phyloP scores from a whole-genome alignment of 2,797 vertebrate genomes.

The Sciurus carolinensis region DNA sequence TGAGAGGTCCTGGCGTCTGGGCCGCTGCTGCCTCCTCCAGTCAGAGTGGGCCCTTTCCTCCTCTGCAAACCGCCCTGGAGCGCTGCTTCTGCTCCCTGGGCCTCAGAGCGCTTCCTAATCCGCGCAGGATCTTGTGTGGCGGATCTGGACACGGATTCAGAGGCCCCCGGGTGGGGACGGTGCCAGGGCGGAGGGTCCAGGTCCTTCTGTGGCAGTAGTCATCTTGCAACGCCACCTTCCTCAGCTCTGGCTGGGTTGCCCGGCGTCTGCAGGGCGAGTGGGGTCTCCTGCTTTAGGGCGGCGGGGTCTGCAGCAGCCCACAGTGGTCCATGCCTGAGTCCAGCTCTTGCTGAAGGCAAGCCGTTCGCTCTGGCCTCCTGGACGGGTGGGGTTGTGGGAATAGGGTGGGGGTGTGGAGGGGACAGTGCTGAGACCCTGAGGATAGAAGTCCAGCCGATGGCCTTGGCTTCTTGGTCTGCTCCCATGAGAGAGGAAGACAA shows the following conservation, averaged over 20 bases:
- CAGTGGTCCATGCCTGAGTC: neutral
- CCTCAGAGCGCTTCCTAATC: neutral
- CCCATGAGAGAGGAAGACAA: neutral
- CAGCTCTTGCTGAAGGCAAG: neutral
- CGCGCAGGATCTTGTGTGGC: neutral
- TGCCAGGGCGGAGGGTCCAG: neutral
- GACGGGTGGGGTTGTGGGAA: rapidly evolving
- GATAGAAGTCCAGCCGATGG: neutral
- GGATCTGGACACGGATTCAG: neutral
- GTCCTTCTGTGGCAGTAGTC: neutral
- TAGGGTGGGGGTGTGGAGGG: rapidly evolving
- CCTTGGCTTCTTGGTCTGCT: neutral
- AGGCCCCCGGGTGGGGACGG: neutral
- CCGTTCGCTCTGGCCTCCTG: no score
- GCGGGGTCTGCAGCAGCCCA: neutral
- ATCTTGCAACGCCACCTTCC: no score
- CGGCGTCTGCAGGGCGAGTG: neutral
- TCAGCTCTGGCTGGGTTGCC: no score
- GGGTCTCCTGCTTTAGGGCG: rapidly evolving
- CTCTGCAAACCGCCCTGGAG: neutral
- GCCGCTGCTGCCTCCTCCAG: neutral
- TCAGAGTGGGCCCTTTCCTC: no score
- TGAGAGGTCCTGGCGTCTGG: neutral
- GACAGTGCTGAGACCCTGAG: neutral
- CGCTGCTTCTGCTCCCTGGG: neutral